Conservation (phyloP, 2,888 invertebrate genomes). For the Cheilosia variabilis region DNA sequence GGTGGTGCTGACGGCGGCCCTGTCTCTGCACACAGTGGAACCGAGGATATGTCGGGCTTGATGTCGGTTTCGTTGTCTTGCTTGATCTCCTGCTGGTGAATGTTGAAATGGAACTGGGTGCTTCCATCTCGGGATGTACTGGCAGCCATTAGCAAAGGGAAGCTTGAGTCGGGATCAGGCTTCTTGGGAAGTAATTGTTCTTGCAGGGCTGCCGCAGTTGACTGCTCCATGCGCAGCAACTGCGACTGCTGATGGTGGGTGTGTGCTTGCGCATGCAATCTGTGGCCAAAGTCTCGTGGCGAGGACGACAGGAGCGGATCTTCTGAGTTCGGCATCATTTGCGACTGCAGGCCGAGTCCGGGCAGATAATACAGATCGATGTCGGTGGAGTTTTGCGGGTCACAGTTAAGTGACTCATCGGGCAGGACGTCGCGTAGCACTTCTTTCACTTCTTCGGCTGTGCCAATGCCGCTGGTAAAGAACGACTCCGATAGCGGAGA, state of each 20-base stretch:
- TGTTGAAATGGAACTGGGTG: slow-evolving; percentile 85
- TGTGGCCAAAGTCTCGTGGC: slow-evolving; percentile 89
- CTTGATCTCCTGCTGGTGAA: slow-evolving; percentile 61
- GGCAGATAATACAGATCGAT: slow-evolving; percentile 84
- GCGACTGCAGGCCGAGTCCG: slow-evolving; percentile 87
- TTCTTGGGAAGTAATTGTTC: slow-evolving; percentile 44
- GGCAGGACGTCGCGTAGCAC: slow-evolving; percentile 93
- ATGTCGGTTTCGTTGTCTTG: slow-evolving; percentile 64
- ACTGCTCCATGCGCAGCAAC: slow-evolving; percentile 53
- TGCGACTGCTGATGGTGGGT: slow-evolving; percentile 78
- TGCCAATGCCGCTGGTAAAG: slow-evolving; percentile 92
- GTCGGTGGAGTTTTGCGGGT: slow-evolving; percentile 83
- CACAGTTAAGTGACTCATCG: slow-evolving; percentile 87
- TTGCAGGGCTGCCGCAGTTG: slow-evolving; percentile 37
- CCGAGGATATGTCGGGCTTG: slow-evolving; percentile 35
- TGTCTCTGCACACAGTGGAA: slow-evolving; percentile 38
- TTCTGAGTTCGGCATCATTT: slow-evolving; percentile 95
- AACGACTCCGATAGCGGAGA: slow-evolving; percentile 93
- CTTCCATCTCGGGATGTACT: slow-evolving; percentile 89
- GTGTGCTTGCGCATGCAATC: slow-evolving; percentile 78
- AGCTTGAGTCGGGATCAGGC: slow-evolving; percentile 41
- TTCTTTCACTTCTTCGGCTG: slow-evolving; percentile 94
- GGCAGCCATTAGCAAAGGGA: slow-evolving; percentile 53
- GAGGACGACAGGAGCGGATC: slow-evolving; percentile 93
- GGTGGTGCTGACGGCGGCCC: slow-evolving; percentile 59